Conservation (phyloP, 2,113 vertebrate genomes). For the Terrapene triunguis region DNA sequence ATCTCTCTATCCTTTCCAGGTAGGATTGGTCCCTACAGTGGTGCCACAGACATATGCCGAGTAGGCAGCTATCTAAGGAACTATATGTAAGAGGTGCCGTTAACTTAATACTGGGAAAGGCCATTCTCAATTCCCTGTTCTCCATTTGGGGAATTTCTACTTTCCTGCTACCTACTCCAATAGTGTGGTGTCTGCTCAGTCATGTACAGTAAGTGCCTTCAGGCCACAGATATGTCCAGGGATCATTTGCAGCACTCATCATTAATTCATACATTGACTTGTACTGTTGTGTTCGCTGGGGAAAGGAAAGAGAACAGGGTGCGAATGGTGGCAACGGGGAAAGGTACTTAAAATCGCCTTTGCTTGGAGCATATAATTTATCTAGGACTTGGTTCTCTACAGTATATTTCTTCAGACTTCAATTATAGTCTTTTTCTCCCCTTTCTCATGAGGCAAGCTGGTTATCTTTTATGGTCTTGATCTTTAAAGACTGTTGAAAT, state of each 20-base stretch:
- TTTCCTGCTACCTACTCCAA: not conserved
- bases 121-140: not conserved
- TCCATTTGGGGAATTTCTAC: not conserved
- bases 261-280: not conserved
- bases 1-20: not conserved
- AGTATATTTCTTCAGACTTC: not conserved
- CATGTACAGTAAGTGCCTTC: fast-evolving
- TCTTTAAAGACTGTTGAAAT: not conserved
- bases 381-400: not conserved
- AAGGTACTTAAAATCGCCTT: not conserved
- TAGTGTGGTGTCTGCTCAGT: not conserved
- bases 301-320: not conserved
- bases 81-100: too few species aligned
- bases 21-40: not conserved
- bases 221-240: not conserved
- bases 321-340: not conserved
- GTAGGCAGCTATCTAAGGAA: not conserved
- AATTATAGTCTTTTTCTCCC: not conserved
- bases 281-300: not conserved
- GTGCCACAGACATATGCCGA: not conserved
- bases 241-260: fast-evolving
- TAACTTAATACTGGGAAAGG: not conserved
- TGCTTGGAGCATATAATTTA: fast-evolving
- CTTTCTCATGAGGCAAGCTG: not conserved
- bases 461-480: not conserved